Base-by-base conservation (phyloP, 2,113 vertebrate genomes). In the Xyliphius kryptos region DNA sequence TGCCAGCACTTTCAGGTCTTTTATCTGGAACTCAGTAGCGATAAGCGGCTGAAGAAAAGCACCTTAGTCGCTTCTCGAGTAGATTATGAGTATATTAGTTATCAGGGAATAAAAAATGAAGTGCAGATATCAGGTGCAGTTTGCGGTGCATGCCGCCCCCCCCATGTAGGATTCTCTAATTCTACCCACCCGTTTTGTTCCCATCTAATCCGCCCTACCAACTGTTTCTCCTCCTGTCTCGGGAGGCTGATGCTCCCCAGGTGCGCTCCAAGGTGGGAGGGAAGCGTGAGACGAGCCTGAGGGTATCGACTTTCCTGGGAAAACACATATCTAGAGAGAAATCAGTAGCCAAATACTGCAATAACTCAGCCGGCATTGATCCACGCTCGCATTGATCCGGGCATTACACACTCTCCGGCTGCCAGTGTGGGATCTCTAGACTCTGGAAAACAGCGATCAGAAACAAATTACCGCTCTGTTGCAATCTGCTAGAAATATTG, bases 261-360 rank as follows among this genome's bases (percentile, higher is more conserved):
- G 78, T 76, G 79, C 3, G 8, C 19, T 9, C 72, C 47, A 19
- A 26, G 58, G 56, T 26, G 50, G 47, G 66, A 61, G 60, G 56
- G 74, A 80, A 77, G 79, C 82, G 79, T 82, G 82, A 80, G 79
- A 69, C 70, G 76, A 80, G 80, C 80, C 74, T 77, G 77, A 72
- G 81, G 79, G 79, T 83, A 83, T 85, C 77, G 82, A 85, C 83
- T 83, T 81, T 82, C 82, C 81, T 82, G 81, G 81, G 80, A 84
- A 85, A 85, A 86, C 83, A 85, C 81, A 79, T 77, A 81, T 82
- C 82, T 80, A 77, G 72, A 75, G 80, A 66, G 46, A 66, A 82
- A 82, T 82, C 80, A 82, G 79, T 73, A 76, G 76, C 76, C 67
- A 72, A 82, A 78, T 73, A 69, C 80, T 63, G 77, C 80, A 82